phyloP scores from a whole-genome alignment of 1,140 invertebrate genomes.

The Arion vulgaris region DNA sequence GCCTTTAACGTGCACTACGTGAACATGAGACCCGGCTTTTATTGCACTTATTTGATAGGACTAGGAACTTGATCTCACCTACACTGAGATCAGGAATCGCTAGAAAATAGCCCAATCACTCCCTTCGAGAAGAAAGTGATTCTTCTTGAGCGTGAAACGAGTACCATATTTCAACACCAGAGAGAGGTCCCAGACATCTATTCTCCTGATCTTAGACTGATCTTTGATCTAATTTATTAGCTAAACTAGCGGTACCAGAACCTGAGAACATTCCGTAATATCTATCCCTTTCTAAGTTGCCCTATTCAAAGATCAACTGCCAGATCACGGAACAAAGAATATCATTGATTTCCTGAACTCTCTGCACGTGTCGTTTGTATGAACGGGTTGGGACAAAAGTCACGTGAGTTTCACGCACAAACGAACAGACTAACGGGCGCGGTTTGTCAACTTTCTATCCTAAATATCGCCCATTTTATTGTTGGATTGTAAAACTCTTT shows the following conservation, averaged over 20 bases:
- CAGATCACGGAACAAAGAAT: not conserved
- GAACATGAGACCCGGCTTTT: no score
- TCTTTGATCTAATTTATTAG: not conserved
- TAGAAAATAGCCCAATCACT: no score
- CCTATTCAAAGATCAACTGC: not conserved
- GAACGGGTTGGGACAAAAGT: not conserved
- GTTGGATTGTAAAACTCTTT: not conserved
- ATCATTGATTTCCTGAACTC: not conserved
- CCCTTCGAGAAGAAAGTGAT: no score
- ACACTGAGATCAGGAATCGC: no score
- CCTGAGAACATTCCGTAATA: not conserved
- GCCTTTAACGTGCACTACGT: no score
- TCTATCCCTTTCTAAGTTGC: not conserved
- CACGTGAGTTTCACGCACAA: not conserved
- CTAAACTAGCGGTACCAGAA: not conserved
- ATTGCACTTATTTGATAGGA: no score
- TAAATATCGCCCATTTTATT: not conserved
- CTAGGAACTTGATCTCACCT: no score
- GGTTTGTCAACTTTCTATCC: not conserved
- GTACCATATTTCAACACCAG: no score
- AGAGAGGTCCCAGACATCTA: no score
- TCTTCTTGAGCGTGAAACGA: no score
- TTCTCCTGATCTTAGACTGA: not conserved
- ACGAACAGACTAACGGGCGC: not conserved
- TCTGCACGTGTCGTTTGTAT: constrained; percentile 2